Base-by-base conservation (phyloP, 2,113 vertebrate species). In the Thunnus maccoyii region DNA sequence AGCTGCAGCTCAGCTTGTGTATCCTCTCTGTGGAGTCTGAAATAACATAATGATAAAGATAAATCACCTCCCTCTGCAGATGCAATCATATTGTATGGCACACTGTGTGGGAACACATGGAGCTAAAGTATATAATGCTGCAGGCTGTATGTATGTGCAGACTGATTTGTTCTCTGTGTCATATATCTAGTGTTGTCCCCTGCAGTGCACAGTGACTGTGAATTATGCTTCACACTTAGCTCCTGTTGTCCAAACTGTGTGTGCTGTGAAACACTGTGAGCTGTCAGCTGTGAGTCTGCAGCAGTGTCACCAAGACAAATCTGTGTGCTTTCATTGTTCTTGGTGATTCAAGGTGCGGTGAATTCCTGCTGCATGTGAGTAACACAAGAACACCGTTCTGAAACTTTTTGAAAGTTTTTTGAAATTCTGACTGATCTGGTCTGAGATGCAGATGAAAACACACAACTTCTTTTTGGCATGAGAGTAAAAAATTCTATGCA, bases 161-260 rank as follows among this genome's bases (percentile, higher is more conserved):
- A 56, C 50, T 32, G 72, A 79, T 73, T 62, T 81, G 66, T 36
- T 52, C 80, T 81, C 63, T 67, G 52, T 72, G 50, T 78, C 70
- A 64, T 75, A 76, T 83, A 78, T 89, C 76, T 88, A 81, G 22
- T 30, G 20, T 58, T 11, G 72, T 78, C 65, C 65, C 80, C 66
- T 13, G 65, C 60, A 78, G 81, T 54, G 58, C 36, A 68, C 60
- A 77, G n/a, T 64, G 78, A 88, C 72, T 84, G 85, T 80, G 85
- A 89, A 70, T 72, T 80, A 80, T 84, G 70, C 54, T 84, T 76
- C 71, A 65, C 75, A 84, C 78, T 80, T 64, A 47, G 72, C 60
- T 72, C 55, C 62, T 75, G 77, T 80, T 82, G 76, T 79, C 82
- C 65, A 46, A 61, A 32, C 65, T 54, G 71, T 66, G 58, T 78